Percentiles rank a stretch among this genome's conserved stretches.
phyloP scores from a whole-genome alignment of 2,888 invertebrate species.

The Congeria kusceri region DNA sequence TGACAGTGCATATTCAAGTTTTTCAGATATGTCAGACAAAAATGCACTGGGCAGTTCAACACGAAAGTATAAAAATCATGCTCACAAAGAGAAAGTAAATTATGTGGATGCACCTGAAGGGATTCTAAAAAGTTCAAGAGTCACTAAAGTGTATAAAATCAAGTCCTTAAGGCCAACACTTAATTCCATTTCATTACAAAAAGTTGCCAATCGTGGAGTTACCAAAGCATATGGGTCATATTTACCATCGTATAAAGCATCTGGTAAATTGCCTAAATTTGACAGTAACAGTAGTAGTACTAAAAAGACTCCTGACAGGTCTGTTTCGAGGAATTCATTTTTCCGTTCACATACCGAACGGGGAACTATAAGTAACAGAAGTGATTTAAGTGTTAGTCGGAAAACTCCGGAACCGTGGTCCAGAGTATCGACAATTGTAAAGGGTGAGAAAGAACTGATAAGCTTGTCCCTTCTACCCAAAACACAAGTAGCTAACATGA shows the following conservation, averaged over 20 bases:
- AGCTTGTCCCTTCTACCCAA: slow-evolving; percentile 51
- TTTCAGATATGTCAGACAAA: slow-evolving; percentile 73
- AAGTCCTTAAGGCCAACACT: slow-evolving; percentile 67
- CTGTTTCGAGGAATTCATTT: slow-evolving; percentile 36
- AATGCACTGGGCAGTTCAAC: slow-evolving; percentile 45
- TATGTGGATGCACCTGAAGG: slow-evolving; percentile 38
- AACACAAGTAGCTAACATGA: slow-evolving; percentile 17
- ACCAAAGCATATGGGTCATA: too few species aligned
- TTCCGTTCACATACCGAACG: slow-evolving; percentile 37
- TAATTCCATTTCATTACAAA: slow-evolving; percentile 65
- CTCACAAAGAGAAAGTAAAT: slow-evolving; percentile 34
- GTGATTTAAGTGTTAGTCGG: slow-evolving; percentile 47
- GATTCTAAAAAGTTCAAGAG: slow-evolving; percentile 32
- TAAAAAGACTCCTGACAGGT: slow-evolving; percentile 41
- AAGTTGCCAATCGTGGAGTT: slow-evolving; percentile 56
- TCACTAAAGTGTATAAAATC: slow-evolving; percentile 23
- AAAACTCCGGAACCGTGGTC: slow-evolving; percentile 17
- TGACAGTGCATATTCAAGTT: slow-evolving; percentile 80
- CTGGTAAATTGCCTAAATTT: slow-evolving; percentile 30
- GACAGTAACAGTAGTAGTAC: slow-evolving; percentile 28
- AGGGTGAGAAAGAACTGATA: slow-evolving; percentile 53
- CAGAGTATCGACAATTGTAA: slow-evolving; percentile 41
- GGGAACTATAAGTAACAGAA: slow-evolving; percentile 42
- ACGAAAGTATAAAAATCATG: slow-evolving; percentile 42
- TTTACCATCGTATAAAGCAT: slow-evolving; percentile 17